phyloP scores from a whole-genome alignment of 2,113 vertebrate genomes.

The Myrmecophaga tridactyla region DNA sequence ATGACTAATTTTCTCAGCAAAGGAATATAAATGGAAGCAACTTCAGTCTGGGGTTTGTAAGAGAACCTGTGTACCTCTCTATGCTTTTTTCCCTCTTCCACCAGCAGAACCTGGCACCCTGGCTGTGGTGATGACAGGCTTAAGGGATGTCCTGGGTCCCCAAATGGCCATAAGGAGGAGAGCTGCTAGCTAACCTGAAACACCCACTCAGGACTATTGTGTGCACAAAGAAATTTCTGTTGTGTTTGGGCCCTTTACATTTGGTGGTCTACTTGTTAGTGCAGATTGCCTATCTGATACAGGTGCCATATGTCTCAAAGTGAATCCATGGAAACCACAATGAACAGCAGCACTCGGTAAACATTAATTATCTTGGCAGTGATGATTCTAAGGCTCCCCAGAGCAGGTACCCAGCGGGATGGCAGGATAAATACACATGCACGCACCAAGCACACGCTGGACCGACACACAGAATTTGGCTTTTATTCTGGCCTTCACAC shows the following conservation, averaged over 20 bases:
- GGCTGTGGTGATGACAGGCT: not conserved
- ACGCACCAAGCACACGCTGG: not conserved
- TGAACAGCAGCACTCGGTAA: not conserved
- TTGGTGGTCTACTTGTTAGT: not conserved
- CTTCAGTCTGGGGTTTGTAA: not conserved
- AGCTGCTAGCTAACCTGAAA: not conserved
- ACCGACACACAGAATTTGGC: conserved; percentile 35
- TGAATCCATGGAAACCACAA: not conserved
- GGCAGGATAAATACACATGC: not conserved
- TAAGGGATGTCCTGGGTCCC: not conserved
- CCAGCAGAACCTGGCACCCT: not conserved
- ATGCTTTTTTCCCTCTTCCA: not conserved
- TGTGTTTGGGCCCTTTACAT: not conserved
- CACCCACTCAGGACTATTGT: not conserved
- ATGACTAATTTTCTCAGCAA: not conserved
- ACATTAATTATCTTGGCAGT: not conserved
- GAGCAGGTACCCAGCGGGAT: not conserved
- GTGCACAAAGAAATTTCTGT: not conserved
- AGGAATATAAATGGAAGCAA: not conserved
- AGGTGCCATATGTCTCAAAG: not conserved
- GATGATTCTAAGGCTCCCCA: not conserved
- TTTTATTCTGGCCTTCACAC: conserved; percentile 72
- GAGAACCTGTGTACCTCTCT: not conserved
- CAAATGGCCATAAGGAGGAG: not conserved
- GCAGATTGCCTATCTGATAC: not conserved